A percentile compares a stretch with the other conserved stretches of the same genome.
Evolutionary conservation across 2,888 invertebrate species (phyloP).

Genomic region (Pollenia labialis): DNA sequence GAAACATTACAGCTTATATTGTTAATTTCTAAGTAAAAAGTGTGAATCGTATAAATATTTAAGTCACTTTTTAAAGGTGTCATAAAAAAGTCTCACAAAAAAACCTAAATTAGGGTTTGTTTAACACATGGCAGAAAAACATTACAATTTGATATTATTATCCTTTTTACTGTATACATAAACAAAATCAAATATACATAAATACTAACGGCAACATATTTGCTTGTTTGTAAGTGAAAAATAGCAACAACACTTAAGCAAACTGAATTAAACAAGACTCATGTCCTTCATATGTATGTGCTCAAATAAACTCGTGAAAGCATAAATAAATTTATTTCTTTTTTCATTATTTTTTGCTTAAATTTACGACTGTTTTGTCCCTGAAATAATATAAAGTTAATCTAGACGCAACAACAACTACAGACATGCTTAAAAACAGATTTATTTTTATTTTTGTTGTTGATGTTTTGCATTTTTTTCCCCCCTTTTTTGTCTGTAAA

Average conservation of each 20-base stretch:
- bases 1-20: too few relatives aligned
- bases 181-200: constrained; percentile 12
- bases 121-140: constrained; percentile 54
- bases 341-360: constrained; percentile 6
- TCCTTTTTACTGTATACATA: background rate
- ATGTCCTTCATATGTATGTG: background rate
- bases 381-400: constrained; percentile 50
- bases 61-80: background rate
- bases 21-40: background rate
- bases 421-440: constrained; percentile 12
- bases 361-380: constrained; percentile 52
- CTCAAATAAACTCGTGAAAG: background rate
- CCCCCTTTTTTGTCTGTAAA: background rate
- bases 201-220: constrained; percentile 27
- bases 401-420: constrained; percentile 38
- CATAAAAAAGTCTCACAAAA: background rate
- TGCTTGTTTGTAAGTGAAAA: background rate
- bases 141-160: constrained; percentile 42
- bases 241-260: background rate
- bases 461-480: background rate
- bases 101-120: constrained; percentile 37
- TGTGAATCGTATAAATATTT: background rate
- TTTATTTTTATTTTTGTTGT: constrained; percentile 33
- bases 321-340: constrained; percentile 19
- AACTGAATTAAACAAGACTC: background rate